Conservation (phyloP, 2,888 invertebrate species). For the Psococerastis gibbosa region DNA sequence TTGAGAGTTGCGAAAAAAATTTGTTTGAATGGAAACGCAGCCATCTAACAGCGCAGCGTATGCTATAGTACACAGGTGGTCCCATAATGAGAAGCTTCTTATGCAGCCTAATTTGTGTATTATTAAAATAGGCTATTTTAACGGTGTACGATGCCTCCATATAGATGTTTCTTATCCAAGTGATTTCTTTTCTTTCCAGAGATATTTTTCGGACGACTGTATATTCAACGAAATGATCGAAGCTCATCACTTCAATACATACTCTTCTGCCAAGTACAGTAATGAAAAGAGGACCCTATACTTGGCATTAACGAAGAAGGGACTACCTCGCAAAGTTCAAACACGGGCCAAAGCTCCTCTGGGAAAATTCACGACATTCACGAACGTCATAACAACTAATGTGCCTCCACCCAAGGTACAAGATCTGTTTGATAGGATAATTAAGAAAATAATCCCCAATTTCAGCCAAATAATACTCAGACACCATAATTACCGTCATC, state of each 20-base stretch:
- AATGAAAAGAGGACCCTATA: slow-evolving; percentile 46
- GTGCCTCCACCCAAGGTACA: slow-evolving; percentile 33
- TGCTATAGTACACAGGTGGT: no score
- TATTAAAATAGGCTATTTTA: no score
- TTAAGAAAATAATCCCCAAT: slow-evolving; percentile 9
- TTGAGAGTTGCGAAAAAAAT: no score
- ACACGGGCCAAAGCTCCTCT: slow-evolving; percentile 44
- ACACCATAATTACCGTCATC: slow-evolving; percentile 16
- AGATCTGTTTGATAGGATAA: slow-evolving; percentile 22
- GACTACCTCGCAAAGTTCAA: slow-evolving; percentile 52
- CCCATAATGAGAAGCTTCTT: no score
- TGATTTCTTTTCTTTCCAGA: slow-evolving; percentile 53
- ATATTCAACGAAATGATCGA: slow-evolving; percentile 74
- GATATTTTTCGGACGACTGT: slow-evolving; percentile 65
- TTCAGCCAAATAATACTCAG: slow-evolving; percentile 10
- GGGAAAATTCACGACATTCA: slow-evolving; percentile 55
- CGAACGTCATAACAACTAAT: slow-evolving; percentile 44
- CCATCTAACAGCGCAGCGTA: no score
- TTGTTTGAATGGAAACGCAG: no score
- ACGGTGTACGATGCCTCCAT: no score
- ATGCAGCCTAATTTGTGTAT: no score
- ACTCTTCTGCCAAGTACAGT: slow-evolving; percentile 55
- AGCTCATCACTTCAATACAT: slow-evolving; percentile 69
- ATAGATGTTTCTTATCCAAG: no score
- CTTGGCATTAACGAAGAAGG: slow-evolving; percentile 55